phyloP scores from a whole-genome alignment of 2,113 vertebrate genomes.

The Pterophyllum scalare region DNA sequence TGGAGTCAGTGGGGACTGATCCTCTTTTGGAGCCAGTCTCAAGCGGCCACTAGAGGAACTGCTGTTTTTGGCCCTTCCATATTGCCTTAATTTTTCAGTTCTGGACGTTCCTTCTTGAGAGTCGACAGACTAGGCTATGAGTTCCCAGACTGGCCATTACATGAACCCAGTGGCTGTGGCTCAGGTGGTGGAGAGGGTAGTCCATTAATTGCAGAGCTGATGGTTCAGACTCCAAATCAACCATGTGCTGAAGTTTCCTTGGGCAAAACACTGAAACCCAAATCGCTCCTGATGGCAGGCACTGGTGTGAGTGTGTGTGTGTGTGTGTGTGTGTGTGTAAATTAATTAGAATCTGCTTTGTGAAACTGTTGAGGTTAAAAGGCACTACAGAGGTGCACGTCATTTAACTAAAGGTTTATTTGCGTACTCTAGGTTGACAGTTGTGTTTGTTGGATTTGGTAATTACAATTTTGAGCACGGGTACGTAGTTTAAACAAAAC shows the following conservation, averaged over 20 bases:
- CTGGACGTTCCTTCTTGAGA: neutral
- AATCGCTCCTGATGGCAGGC: neutral
- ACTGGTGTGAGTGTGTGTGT: neutral
- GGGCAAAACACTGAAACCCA: constrained; percentile 3
- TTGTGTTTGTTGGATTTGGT: neutral
- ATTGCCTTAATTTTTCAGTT: neutral
- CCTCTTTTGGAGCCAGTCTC: neutral
- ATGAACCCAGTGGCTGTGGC: constrained; percentile 14
- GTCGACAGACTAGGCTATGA: neutral
- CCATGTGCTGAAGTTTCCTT: neutral
- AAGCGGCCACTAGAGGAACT: neutral
- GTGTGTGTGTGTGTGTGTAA: neutral
- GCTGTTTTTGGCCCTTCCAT: neutral
- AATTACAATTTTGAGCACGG: neutral
- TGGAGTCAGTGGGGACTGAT: neutral
- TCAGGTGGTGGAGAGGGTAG: constrained; percentile 9
- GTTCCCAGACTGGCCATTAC: constrained; percentile 8
- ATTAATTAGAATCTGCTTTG: neutral
- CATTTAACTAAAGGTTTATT: constrained; percentile 1
- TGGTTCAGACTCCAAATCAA: neutral
- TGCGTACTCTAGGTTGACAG: neutral
- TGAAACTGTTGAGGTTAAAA: neutral
- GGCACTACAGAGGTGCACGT: neutral
- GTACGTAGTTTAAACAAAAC: neutral
- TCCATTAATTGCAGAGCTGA: neutral